phyloP scores from a whole-genome alignment of 2,888 invertebrate species.

The Conchocele bisecta region DNA sequence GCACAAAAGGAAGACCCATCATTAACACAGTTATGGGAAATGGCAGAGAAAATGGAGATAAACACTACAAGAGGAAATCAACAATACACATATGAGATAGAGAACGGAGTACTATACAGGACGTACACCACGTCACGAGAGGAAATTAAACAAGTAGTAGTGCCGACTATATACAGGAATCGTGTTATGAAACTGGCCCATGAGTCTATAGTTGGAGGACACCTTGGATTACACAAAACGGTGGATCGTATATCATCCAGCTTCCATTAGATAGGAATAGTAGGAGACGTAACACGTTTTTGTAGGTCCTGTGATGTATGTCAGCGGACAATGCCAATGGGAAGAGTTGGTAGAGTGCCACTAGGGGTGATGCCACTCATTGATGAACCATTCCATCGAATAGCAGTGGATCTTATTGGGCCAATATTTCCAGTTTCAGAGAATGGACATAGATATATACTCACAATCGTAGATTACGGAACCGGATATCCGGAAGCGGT shows the following conservation, averaged over 20 bases:
- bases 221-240: conserved; percentile 2
- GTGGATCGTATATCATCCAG: background rate
- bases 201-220: conserved; percentile 4
- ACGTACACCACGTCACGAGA: background rate
- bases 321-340: conserved; percentile 8
- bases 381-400: no score
- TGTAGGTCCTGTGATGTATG: conserved; percentile 9
- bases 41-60: background rate
- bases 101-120: conserved; percentile 2
- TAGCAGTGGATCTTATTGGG: no score
- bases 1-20: background rate
- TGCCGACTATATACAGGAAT: background rate
- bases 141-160: conserved; percentile 1
- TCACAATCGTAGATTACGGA: no score
- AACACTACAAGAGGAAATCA: background rate
- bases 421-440: no score
- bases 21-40: background rate
- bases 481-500: no score
- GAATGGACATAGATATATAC: no score
- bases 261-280: conserved; percentile 1
- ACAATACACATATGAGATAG: conserved; percentile 1
- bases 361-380: conserved; percentile 34
- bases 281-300: background rate
- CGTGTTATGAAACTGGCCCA: background rate
- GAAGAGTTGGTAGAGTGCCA: conserved; percentile 6